phyloP scores from a whole-genome alignment of 2,113 vertebrate genomes.

The Marmota flaviventris region DNA sequence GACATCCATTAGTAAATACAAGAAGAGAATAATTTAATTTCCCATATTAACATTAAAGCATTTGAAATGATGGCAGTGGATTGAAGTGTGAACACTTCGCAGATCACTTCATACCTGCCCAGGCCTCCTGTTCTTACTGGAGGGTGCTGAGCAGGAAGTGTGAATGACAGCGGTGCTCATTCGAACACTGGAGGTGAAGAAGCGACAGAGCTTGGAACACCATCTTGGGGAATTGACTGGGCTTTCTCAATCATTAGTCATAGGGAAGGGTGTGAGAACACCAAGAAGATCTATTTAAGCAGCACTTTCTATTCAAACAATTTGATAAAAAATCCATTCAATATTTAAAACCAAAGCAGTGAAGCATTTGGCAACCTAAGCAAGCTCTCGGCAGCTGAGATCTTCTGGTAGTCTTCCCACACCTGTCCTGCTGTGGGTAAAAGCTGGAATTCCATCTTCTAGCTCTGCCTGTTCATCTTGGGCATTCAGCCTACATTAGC shows the following conservation, averaged over 20 bases:
- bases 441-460: not conserved
- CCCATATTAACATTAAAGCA: not conserved
- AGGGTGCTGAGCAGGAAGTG: not conserved
- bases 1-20: not conserved
- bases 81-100: not conserved
- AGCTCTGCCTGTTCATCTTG: not conserved
- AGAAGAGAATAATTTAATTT: not conserved
- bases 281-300: slow-evolving; percentile 12
- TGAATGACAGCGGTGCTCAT: not conserved
- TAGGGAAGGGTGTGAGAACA: not conserved
- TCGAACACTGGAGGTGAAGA: not conserved
- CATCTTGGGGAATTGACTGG: not conserved
- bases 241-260: not conserved
- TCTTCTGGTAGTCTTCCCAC: not conserved
- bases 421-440: not conserved
- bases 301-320: slow-evolving; percentile 16
- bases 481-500: slow-evolving; percentile 45
- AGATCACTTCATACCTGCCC: not conserved
- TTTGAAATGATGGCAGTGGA: not conserved
- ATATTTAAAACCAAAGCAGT: slow-evolving; percentile 27
- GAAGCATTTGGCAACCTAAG: not conserved
- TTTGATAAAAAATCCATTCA: slow-evolving; percentile 59
- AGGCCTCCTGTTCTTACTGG: not conserved
- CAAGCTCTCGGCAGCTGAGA: not conserved
- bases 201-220: not conserved